Evolutionary conservation across 2,113 vertebrate species (phyloP).

Genomic region (Neogobius melanostomus): DNA sequence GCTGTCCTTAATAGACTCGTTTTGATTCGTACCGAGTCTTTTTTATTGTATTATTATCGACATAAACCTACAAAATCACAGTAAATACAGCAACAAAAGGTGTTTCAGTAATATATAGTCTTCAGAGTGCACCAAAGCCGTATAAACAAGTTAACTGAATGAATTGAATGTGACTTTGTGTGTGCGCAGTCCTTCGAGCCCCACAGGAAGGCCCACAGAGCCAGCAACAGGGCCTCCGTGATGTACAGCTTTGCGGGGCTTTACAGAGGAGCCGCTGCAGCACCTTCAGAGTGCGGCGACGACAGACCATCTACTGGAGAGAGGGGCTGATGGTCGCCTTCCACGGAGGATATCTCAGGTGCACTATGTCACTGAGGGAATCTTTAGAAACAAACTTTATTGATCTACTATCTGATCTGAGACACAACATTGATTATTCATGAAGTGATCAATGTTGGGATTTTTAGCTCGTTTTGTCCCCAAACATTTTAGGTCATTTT

Average conservation of each 20-base stretch:
- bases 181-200: conserved; percentile 85
- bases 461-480: too few relatives aligned
- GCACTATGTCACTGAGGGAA: not conserved
- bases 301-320: conserved; percentile 81
- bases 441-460: too few relatives aligned
- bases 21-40: not conserved
- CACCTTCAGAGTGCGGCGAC: conserved; percentile 90
- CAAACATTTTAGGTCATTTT: too few relatives aligned
- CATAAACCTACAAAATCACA: too few relatives aligned
- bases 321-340: conserved; percentile 86
- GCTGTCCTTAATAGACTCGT: not conserved
- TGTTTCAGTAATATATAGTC: too few relatives aligned
- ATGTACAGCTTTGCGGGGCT: conserved; percentile 89
- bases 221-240: conserved; percentile 77
- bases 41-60: too few relatives aligned
- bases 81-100: too few relatives aligned
- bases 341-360: conserved; percentile 96
- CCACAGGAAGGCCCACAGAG: conserved; percentile 76
- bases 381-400: too few relatives aligned
- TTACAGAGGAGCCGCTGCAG: conserved; percentile 90
- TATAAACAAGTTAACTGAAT: not conserved
- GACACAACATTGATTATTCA: too few relatives aligned
- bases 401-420: too few relatives aligned
- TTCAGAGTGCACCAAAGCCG: too few relatives aligned
- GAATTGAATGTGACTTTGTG: not conserved